Base-by-base conservation (phyloP, 2,888 invertebrate species). In the Rhodophaea formosa region DNA sequence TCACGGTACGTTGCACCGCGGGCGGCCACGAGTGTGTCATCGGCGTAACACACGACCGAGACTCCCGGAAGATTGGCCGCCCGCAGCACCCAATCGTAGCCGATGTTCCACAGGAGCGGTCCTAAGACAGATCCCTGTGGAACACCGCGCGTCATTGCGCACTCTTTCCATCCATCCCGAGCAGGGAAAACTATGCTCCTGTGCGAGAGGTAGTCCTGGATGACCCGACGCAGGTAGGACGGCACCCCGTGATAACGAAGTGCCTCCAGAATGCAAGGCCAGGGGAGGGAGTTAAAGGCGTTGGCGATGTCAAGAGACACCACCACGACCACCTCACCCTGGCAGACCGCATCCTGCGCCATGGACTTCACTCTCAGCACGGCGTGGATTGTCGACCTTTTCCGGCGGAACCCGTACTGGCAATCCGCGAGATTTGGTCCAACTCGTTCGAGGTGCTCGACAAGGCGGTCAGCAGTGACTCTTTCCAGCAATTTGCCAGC, bases 271-370 rank as follows among this genome's bases (percentile, higher is more conserved):
- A 75, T 69, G 3, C 58, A 45, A 0, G n/a, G 8, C 60, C 64
- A 68, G 43, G 70, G 70, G 6, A 72, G 46, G 12, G 61, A 45
- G 17, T 68, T 67, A 17, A 68, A 70, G 1, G 67, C 65, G 30
- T 68, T 67, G 42, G 59, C 59, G 14, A 58, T 53, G 23, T 58
- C 53, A 8, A 58, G 16, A 0, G 53, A 32, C 10, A 32, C 32
- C 32, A 7, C 32, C 32, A 32, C 1, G 8, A 42, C 42, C n/a
- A 42, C 42, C 6, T n/a, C 42, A 42, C 42, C 42, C n/a, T n/a
- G 42, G 42, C 3, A 12, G 1, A n/a, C n/a, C 12, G n/a, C 42
- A n/a, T 42, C 42, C 12, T n/a, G n/a, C 42, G 10, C 32, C 32
- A 32, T 1, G 7, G 32, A 7, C 7, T 53, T 49, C 1, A 58